phyloP scores from a whole-genome alignment of 2,113 vertebrate genomes.

The Motacilla alba region DNA sequence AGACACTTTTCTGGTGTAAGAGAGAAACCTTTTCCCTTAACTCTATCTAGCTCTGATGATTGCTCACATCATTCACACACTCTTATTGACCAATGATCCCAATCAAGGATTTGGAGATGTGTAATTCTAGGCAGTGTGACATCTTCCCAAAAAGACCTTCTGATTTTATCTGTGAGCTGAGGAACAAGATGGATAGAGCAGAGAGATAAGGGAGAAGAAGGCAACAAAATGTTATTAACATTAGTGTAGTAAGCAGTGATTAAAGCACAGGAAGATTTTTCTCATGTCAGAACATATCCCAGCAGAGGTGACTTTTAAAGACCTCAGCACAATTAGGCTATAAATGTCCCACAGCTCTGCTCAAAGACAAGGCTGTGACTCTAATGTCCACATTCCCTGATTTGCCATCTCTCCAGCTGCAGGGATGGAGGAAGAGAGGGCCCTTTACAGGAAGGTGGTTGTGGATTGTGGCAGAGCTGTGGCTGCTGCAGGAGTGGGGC shows the following conservation, averaged over 20 bases:
- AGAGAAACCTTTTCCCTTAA: not conserved
- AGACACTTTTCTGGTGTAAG: not conserved
- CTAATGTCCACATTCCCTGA: not conserved
- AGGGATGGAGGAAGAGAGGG: not conserved
- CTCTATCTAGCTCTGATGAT: not conserved
- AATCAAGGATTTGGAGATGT: not conserved
- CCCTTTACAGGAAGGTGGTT: fast-evolving
- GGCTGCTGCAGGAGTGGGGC: not conserved
- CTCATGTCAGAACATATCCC: not conserved
- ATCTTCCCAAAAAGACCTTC: not conserved
- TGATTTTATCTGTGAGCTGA: not conserved
- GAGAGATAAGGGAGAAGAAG: not conserved
- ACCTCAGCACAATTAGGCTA: not conserved
- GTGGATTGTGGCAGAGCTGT: fast-evolving
- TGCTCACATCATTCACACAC: not conserved
- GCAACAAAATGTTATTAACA: not conserved
- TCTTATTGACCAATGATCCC: not conserved
- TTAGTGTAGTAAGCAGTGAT: not conserved
- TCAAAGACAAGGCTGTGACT: not conserved
- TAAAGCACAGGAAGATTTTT: not conserved
- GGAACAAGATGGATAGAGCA: not conserved
- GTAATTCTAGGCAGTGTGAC: not conserved
- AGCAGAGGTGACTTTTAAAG: not conserved
- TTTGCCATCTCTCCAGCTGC: not conserved
- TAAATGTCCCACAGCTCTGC: not conserved